A percentile compares a stretch with the other conserved stretches of the same genome.
These are phyloP conservation scores for Myotis lucifugus DNA, from an alignment of 2,113 vertebrate species.

Conservation along the genomic window DNA sequence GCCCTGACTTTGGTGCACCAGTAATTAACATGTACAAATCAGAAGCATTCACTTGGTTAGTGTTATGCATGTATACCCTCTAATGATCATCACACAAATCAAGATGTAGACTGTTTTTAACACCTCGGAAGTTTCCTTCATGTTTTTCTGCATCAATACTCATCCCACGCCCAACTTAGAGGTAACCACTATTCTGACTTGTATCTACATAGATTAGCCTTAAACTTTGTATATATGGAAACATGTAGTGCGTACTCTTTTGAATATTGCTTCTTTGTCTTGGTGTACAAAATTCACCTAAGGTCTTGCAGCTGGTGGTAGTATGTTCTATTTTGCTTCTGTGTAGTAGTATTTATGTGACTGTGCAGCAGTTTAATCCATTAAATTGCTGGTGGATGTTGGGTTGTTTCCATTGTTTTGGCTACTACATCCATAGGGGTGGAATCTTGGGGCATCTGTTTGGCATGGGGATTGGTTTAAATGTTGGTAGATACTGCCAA, in stretches of 20 bases:
- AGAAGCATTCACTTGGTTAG: not conserved
- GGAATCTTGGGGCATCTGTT: not conserved
- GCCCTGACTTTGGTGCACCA: not conserved
- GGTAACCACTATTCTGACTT: not conserved
- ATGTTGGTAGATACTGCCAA: not conserved
- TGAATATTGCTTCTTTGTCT: not conserved
- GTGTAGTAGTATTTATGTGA: not conserved
- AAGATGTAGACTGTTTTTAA: not conserved
- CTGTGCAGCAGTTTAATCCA: not conserved
- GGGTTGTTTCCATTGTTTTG: not conserved
- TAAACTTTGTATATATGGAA: not conserved
- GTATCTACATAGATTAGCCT: not conserved
- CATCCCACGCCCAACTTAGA: rapidly evolving
- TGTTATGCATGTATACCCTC: not conserved
- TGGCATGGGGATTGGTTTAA: not conserved
- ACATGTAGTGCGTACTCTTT: not conserved
- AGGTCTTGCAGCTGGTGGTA: rapidly evolving
- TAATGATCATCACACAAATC: not conserved
- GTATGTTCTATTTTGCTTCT: not conserved
- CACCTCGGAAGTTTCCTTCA: not conserved
- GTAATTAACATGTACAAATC: not conserved
- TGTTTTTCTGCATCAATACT: not conserved
- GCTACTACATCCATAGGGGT: not conserved
- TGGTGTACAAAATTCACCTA: not conserved
- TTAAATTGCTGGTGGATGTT: not conserved